These are phyloP conservation scores for Gymnothorax reevesii DNA, from an alignment of 2,797 vertebrate species.

Conservation along the genomic window DNA sequence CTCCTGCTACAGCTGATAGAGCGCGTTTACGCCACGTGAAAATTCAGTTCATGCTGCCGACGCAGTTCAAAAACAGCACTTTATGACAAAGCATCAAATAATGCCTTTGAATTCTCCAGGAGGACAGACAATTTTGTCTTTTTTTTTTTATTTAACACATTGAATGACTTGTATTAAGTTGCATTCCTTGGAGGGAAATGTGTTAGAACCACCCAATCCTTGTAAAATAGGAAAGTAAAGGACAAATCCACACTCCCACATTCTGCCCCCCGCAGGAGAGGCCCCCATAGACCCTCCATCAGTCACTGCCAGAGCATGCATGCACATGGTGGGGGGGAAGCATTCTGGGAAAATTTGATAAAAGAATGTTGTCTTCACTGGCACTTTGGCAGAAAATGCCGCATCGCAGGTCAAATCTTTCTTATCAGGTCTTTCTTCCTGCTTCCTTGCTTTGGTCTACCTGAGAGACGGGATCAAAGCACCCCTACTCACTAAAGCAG, in stretches of 20 bases:
- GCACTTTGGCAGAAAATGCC: constrained; percentile 30
- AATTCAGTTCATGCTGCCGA: not conserved
- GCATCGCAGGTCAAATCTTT: constrained; percentile 40
- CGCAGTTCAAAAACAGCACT: not conserved
- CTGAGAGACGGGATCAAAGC: not conserved
- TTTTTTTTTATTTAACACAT: not conserved
- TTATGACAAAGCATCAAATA: not conserved
- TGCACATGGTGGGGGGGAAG: constrained; percentile 1
- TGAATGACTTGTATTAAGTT: not conserved
- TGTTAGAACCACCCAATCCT: not conserved
- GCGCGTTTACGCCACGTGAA: not conserved
- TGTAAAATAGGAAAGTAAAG: not conserved
- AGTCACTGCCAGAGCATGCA: constrained; percentile 12
- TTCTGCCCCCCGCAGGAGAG: constrained; percentile 10
- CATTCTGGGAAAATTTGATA: constrained; percentile 43
- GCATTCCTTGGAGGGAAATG: not conserved
- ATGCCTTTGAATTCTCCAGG: not conserved
- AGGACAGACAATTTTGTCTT: not conserved
- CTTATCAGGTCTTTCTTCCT: constrained; percentile 20
- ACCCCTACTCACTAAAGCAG: not conserved
- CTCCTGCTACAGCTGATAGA: constrained; percentile 30
- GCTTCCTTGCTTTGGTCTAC: not conserved
- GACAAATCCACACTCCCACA: not conserved
- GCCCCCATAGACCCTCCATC: not conserved
- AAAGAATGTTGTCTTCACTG: constrained; percentile 44